Percentiles rank a stretch among this genome's conserved stretches.
Conservation (phyloP, 2,113 vertebrate species). For the Anser cygnoides region DNA sequence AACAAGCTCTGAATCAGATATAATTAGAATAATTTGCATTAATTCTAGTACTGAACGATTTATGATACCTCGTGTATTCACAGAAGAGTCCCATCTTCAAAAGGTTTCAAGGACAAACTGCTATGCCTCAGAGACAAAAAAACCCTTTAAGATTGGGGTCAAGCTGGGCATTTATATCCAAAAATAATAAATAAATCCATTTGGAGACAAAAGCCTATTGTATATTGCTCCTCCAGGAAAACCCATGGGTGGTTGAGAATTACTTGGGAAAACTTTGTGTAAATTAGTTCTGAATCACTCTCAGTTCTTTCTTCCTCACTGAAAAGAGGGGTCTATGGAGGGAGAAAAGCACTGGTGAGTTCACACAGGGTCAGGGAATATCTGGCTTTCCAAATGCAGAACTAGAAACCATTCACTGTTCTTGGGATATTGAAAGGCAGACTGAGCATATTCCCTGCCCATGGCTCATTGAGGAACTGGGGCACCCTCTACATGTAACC, state of each 20-base stretch:
- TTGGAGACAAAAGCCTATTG: constrained; percentile 56
- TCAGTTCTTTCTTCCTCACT: constrained; percentile 4
- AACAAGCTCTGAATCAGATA: background rate
- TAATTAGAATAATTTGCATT: background rate
- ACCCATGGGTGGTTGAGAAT: constrained; percentile 15
- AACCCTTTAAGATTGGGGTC: background rate
- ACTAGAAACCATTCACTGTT: background rate
- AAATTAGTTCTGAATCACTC: constrained; percentile 17
- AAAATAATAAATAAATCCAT: constrained; percentile 43
- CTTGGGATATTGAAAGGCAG: background rate
- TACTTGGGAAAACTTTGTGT: constrained; percentile 24
- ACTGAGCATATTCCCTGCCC: background rate
- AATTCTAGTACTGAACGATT: background rate
- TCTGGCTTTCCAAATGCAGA: background rate
- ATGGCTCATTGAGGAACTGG: background rate
- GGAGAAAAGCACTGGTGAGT: background rate
- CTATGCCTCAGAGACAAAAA: background rate
- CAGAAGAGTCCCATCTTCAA: background rate
- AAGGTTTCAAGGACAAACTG: constrained; percentile 19
- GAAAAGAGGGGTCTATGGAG: background rate
- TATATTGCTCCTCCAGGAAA: constrained; percentile 43
- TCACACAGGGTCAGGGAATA: background rate
- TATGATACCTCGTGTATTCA: background rate
- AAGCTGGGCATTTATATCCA: constrained; percentile 1
- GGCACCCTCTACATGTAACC: background rate